Evolutionary conservation across 2,113 vertebrate genomes (phyloP), one percentile per base, ranked within the genome.

Genomic region (Hypocryptadius cinnamomeus): DNA sequence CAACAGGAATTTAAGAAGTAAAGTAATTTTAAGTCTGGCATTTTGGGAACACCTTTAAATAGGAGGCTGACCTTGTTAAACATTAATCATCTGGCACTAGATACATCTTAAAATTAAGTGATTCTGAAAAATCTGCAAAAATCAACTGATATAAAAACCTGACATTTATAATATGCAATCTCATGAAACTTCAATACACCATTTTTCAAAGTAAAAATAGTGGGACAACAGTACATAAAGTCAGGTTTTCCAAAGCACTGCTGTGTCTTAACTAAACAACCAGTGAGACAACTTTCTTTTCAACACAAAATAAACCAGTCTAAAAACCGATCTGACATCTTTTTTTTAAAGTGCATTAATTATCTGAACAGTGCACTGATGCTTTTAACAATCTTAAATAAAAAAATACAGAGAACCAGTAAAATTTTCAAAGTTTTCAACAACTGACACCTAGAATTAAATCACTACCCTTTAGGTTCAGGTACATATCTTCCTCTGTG

Each of bases 271-370:
- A 74, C 37, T 74, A 27, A 60, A 48, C 17, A 45, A 63, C 6
- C 39, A 85, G 13, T 6, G 19, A 84, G 18, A 87, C 13, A 82
- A 37, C 28, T 45, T 81, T 37, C 27, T 82, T 59, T 44, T 4
- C 48, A 63, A 85, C 28, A 51, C 1, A 39, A 50, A 78, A 76
- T 3, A 35, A 79, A 24, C 15, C 25, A 73, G 33, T 21, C 40
- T 82, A 66, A 66, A 89, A 83, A 73, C 14, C 1, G 0, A 48
- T n/a, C 5, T 16, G 59, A 71, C 22, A 35, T 64, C 1, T 14
- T 76, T 57, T 65, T 88, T 84, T 78, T 79, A 87, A 95, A 94
- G 94, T 94, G 74, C 91, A 85, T 76, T 87, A 69, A 72, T 45
- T 91, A 73, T 85, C 64, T 77, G 20, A 87, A 70, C 81, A 85